Evolutionary conservation across 1,140 invertebrate species (phyloP), one percentile per base, ranked within the genome.

Genomic region (Fopius arisanus): DNA sequence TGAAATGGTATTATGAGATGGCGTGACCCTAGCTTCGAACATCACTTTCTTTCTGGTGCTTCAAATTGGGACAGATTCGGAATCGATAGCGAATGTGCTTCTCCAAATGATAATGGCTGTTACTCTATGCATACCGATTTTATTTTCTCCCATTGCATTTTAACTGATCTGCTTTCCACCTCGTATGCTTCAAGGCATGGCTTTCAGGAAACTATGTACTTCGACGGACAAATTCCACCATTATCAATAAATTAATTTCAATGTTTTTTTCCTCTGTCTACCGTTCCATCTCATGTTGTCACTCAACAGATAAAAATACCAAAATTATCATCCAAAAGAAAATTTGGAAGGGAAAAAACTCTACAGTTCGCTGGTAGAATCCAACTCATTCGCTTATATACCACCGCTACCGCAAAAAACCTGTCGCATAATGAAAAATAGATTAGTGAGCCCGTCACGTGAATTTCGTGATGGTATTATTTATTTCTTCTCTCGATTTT

Each of bases 61-160:
- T 10, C 10, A 26, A 59, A 59, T 63, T 66, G 62, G 37, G n/a
- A 51, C 62, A 72, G 70, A 72, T 66, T 29, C 31, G 66, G 70
- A 26, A 72, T 72, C 41, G 70, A 71, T 71, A n/a, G 33, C 28
- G 16, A 16, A 7, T 51, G n/a, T 5, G n/a, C 7, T 19, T 16
- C 1, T 6, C 43, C 7, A 51, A 12, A 7, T 2, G 19, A 14
- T 7, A 16, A 19, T 51, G n/a, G 19, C 5, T n/a, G n/a, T n/a
- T n/a, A n/a, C n/a, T n/a, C n/a, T n/a, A n/a, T n/a, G n/a, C n/a
- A n/a, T n/a, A n/a, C n/a, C n/a, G n/a, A n/a, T n/a, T n/a, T n/a
- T n/a, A n/a, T n/a, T n/a, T n/a, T n/a, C n/a, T n/a, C n/a, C n/a
- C n/a, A n/a, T n/a, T n/a, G n/a, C n/a, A n/a, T n/a, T n/a, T n/a